phyloP scores from a whole-genome alignment of 2,113 vertebrate genomes.

The Myrmophylax atrothorax region DNA sequence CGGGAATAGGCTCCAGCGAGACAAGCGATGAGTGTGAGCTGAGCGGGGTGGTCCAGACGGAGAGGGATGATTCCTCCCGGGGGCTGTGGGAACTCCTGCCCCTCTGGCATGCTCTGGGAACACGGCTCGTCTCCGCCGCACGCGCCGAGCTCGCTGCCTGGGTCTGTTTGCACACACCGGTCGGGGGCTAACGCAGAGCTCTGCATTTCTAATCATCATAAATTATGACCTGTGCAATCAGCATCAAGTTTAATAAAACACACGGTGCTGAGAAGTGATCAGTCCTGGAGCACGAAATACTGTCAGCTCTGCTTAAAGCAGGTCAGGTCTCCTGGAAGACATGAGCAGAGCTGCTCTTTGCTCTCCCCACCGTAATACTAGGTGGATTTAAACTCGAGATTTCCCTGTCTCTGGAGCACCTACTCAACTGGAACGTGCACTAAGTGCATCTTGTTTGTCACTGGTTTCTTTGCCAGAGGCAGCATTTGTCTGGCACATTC shows the following conservation, averaged over 20 bases:
- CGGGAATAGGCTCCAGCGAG: not conserved
- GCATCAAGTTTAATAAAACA: conserved; percentile 15
- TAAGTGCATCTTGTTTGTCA: conserved; percentile 49
- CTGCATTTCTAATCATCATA: conserved; percentile 34
- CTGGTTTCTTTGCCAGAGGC: conserved; percentile 60
- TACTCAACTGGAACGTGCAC: conserved; percentile 52
- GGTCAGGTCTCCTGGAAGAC: conserved; percentile 2
- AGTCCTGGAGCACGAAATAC: not conserved
- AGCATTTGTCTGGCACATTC: conserved; percentile 67
- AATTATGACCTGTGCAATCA: conserved; percentile 53
- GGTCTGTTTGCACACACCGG: conserved; percentile 30
- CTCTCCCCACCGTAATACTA: not conserved
- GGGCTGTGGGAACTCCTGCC: not conserved
- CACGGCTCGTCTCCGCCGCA: not conserved
- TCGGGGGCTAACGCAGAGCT: not conserved
- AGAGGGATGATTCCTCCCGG: not conserved
- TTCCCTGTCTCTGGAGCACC: conserved; percentile 1
- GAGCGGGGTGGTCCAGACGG: not conserved
- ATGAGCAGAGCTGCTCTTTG: not conserved
- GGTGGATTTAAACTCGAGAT: not conserved
- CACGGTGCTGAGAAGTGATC: not conserved
- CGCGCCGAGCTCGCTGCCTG: not conserved
- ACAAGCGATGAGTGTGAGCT: not conserved
- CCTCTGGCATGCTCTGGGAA: rapidly evolving
- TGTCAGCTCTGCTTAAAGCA: not conserved